These are phyloP conservation scores for Pseudopleuronectes americanus DNA, from an alignment of 2,797 vertebrate species.

Conservation along the genomic window DNA sequence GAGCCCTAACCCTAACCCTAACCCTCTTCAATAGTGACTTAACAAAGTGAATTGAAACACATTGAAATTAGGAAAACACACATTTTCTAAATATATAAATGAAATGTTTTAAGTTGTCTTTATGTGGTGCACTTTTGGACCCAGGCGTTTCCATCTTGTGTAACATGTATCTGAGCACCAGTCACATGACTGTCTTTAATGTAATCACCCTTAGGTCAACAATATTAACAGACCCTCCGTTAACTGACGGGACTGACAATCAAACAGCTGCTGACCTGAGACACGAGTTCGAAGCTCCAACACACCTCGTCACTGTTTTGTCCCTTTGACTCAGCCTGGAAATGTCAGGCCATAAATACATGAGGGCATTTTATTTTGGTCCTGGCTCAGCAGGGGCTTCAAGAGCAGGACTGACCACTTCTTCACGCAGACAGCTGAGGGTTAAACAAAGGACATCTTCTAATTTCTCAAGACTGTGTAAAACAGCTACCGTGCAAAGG, in stretches of 20 bases:
- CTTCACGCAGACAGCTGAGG: conserved; percentile 10
- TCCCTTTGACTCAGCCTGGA: neutral
- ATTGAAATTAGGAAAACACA: no score
- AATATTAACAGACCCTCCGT: neutral
- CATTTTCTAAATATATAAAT: no score
- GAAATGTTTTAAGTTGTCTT: no score
- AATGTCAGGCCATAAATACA: conserved; percentile 61
- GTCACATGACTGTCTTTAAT: neutral
- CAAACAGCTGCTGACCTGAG: conserved; percentile 2
- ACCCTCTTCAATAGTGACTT: no score
- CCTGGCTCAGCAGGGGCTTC: conserved; percentile 36
- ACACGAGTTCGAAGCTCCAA: neutral
- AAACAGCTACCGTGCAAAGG: conserved; percentile 27
- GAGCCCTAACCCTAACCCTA: no score
- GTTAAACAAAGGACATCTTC: conserved; percentile 25
- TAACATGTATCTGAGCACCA: neutral
- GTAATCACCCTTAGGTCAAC: neutral
- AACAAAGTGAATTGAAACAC: no score
- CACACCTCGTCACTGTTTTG: neutral
- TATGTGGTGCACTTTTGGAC: no score
- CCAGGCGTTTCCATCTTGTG: neutral
- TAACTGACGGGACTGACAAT: neutral
- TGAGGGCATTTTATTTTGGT: conserved; percentile 7
- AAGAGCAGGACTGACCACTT: conserved; percentile 7
- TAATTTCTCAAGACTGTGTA: conserved; percentile 3